These are phyloP conservation scores for Cinclus cinclus DNA, from an alignment of 2,113 vertebrate genomes.

Conservation along the genomic window DNA sequence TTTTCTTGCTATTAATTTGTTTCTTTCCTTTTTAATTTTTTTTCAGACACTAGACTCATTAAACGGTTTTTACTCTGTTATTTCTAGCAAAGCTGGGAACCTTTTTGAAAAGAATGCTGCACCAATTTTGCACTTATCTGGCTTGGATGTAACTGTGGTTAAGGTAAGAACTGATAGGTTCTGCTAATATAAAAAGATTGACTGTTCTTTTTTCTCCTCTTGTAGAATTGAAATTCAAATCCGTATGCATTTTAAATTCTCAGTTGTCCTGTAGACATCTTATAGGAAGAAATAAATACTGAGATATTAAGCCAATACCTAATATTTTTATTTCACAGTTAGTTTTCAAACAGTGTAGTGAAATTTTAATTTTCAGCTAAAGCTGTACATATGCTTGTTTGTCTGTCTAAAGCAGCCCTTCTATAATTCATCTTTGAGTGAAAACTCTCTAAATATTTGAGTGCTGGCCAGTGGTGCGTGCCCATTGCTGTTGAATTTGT, in stretches of 20 bases:
- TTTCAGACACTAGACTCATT: not conserved
- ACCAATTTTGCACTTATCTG: constrained; percentile 94
- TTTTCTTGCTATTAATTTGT: not conserved
- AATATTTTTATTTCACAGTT: not conserved
- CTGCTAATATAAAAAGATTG: not conserved
- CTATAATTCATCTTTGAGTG: not conserved
- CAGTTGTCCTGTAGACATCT: not conserved
- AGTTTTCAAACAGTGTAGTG: not conserved
- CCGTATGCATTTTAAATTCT: not conserved
- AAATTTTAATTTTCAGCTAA: constrained; percentile 7
- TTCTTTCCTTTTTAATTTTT: not conserved
- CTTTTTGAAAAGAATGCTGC: constrained; percentile 98
- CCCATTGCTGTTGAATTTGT: not conserved
- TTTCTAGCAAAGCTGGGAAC: constrained; percentile 85
- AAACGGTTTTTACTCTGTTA: constrained; percentile 19
- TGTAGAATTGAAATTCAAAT: not conserved
- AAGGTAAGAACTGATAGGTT: constrained; percentile 79
- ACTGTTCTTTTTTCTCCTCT: not conserved
- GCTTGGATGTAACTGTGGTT: constrained; percentile 89
- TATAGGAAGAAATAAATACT: not conserved
- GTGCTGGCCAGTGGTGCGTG: not conserved
- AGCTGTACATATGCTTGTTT: not conserved
- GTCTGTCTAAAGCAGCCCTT: not conserved
- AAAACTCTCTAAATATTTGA: not conserved
- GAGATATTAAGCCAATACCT: not conserved